phyloP scores from a whole-genome alignment of 1,140 invertebrate genomes.

The Dermatophagoides farinae region DNA sequence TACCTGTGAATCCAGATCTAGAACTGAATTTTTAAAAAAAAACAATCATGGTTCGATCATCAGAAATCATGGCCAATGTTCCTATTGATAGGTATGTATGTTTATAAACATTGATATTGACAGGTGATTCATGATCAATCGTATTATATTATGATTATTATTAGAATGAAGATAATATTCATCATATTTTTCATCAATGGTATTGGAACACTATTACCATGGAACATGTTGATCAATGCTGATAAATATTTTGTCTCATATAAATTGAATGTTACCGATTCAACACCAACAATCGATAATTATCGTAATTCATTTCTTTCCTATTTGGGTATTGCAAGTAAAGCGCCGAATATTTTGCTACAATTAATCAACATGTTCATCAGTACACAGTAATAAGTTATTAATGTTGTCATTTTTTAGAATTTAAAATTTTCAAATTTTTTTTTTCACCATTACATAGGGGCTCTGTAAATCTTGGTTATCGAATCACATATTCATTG shows the following conservation, averaged over 20 bases:
- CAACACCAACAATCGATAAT: neutral
- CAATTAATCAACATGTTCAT: constrained; percentile 9
- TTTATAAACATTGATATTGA: too few relatives aligned
- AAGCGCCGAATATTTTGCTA: constrained; percentile 9
- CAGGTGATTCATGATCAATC: too few relatives aligned
- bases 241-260: constrained; percentile 27
- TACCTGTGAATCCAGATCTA: too few relatives aligned
- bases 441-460: neutral
- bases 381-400: neutral
- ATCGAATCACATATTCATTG: constrained; percentile 70
- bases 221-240: constrained; percentile 98
- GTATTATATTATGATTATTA: too few relatives aligned
- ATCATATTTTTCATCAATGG: constrained; percentile 79
- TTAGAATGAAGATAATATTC: constrained; percentile 34
- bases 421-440: neutral
- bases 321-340: constrained; percentile 11
- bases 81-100: neutral
- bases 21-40: too few relatives aligned
- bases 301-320: constrained; percentile 9
- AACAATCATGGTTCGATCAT: too few relatives aligned
- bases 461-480: constrained; percentile 40
- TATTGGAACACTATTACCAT: constrained; percentile 81
- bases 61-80: neutral
- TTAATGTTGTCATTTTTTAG: neutral
- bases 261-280: constrained; percentile 2